Evolutionary conservation across 1,140 invertebrate genomes (phyloP), one percentile per base, ranked within the genome.

Genomic region (Lysiphlebus fabarum): DNA sequence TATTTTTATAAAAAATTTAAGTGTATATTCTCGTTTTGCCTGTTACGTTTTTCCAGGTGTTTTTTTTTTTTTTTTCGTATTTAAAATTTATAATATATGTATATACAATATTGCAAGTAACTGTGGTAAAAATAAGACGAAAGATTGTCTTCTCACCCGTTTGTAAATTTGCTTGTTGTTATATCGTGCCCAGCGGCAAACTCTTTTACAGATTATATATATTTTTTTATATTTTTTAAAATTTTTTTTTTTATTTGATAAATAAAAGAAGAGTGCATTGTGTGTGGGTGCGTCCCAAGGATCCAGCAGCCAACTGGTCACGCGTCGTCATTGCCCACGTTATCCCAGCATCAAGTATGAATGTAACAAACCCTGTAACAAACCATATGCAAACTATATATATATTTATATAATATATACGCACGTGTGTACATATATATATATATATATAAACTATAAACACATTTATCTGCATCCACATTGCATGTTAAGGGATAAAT

Each of bases 241-340:
- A 5, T 5, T 36, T 36, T 36, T 7, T 11, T 26, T 26, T 40
- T 7, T 40, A 7, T 7, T 11, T 11, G 5, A 40, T 11, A 40
- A 40, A 40, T 3, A 26, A 0, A 26, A 26, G 17, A 26, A 26
- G 17, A 26, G 17, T 26, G 38, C 10, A 34, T 11, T 44, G 54
- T 47, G 37, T 55, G 54, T 55, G 40, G 49, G 60, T 62, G 56
- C 51, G 55, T 45, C 48, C 62, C 59, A 61, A 57, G 56, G 57
- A 49, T 55, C 56, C 40, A 17, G 51, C 55, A 58, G 50, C 56
- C 33, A 61, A 64, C 59, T 61, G 62, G 62, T 64, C 62, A 61
- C 62, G 59, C 62, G 59, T 61, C 51, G 55, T 44, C 53, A 55
- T 43, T 56, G 50, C 59, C 57, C 64, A 67, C 62, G 66, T 69